Evolutionary conservation across 2,113 vertebrate genomes (phyloP), one percentile per base, ranked within the genome.

Genomic region (Sialia sialis): DNA sequence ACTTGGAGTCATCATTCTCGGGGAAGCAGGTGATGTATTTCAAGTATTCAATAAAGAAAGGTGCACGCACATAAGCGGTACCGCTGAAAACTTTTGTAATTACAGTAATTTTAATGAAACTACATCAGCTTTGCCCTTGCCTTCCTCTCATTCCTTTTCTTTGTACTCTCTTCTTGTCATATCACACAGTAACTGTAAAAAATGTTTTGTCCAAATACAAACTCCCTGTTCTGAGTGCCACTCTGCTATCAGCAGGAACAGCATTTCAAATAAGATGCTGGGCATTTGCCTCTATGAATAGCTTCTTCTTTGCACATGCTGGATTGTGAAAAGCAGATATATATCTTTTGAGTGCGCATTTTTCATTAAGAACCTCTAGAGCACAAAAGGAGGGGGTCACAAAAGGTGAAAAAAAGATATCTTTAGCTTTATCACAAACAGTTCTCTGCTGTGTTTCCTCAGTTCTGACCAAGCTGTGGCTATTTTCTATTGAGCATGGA

Each of bases 71-170:
- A 1, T 74, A 59, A 26, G 56, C 0, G 0, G 67, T 48, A 59
- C 67, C 55, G 75, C 78, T 85, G 90, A 93, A 97, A 96, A 96
- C 82, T 94, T 97, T 56, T 67, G 85, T 95, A 95, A 95, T 95
- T 93, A 93, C 72, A 91, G 78, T 95, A 86, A 93, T 96, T 94
- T 72, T 83, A 64, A 63, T 84, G 79, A 94, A 90, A 83, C 75
- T 63, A 81, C 51, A 91, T 80, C 79, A 90, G 36, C 48, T 88
- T 78, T 77, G 79, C 77, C 85, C 87, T 95, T 92, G 55, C 22
- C 64, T 91, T 95, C 59, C 51, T 88, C 93, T 90, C 60, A 38
- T 39, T 73, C 32, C 66, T 92, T 87, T 91, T 51, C 84, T 94
- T 94, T 89, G 74, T 90, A 21, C 68, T 90, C 79, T 90, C 41